These are phyloP conservation scores for Choreutis nemorana DNA, from an alignment of 2,888 invertebrate genomes.

Conservation along the genomic window DNA sequence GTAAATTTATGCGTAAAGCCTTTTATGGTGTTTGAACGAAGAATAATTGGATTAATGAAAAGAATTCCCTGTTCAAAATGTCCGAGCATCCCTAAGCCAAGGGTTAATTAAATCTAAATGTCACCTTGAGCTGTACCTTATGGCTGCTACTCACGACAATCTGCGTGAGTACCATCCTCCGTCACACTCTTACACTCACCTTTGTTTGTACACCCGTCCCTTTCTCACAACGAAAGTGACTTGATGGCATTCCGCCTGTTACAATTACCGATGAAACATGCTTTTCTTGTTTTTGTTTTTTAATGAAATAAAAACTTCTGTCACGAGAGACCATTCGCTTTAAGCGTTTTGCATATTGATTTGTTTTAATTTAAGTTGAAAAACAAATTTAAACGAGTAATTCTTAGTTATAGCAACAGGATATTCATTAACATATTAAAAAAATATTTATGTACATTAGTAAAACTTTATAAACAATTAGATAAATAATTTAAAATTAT, in stretches of 20 bases:
- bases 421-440: no score
- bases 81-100: no score
- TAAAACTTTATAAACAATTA: no score
- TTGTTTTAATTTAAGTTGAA: no score
- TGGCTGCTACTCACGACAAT: conserved; percentile 14
- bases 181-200: conserved; percentile 5
- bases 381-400: no score
- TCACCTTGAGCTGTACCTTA: conserved; percentile 14
- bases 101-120: conserved; percentile 15
- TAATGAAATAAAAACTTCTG: conserved; percentile 5
- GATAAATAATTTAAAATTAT: no score
- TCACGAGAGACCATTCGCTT: no score
- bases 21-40: no score
- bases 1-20: no score
- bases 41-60: no score
- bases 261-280: conserved; percentile 11
- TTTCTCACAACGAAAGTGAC: conserved; percentile 12
- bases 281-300: conserved; percentile 6
- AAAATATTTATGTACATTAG: no score
- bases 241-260: conserved; percentile 13
- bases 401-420: no score
- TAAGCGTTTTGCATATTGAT: background rate
- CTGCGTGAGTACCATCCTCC: conserved; percentile 5
- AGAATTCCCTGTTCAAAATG: conserved; percentile 3
- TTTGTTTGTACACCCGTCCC: conserved; percentile 4